These are phyloP conservation scores for Staurois parvus DNA, from an alignment of 2,797 vertebrate genomes.

Conservation along the genomic window DNA sequence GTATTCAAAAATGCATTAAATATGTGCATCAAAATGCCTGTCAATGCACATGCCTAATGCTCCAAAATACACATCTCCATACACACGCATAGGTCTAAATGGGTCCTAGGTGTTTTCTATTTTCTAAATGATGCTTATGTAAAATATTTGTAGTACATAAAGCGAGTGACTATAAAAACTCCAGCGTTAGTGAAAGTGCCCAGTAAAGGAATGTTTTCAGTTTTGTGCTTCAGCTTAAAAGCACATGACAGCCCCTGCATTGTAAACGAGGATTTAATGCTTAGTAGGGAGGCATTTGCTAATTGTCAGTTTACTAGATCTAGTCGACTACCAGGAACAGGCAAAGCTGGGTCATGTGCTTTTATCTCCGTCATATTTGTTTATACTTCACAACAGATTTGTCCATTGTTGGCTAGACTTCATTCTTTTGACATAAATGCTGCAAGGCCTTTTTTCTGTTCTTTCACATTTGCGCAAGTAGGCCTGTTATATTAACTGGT, in stretches of 20 bases:
- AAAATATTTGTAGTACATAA: constrained; percentile 4
- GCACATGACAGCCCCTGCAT: constrained; percentile 5
- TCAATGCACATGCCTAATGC: too few species aligned
- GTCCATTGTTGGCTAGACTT: constrained; percentile 20
- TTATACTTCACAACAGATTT: constrained; percentile 29
- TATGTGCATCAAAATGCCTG: too few species aligned
- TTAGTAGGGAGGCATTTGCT: constrained; percentile 15
- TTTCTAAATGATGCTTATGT: not conserved
- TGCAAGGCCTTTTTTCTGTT: constrained; percentile 12
- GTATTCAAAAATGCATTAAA: too few species aligned
- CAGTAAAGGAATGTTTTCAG: constrained; percentile 1
- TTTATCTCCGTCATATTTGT: constrained; percentile 16
- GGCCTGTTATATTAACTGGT: not conserved
- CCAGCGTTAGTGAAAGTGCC: not conserved
- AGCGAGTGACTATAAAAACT: not conserved
- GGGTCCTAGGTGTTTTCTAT: constrained; percentile 11
- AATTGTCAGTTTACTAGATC: constrained; percentile 26
- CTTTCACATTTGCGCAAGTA: not conserved
- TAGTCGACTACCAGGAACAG: not conserved
- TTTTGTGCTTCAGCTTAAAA: not conserved
- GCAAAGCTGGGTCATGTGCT: not conserved
- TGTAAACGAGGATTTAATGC: constrained; percentile 21
- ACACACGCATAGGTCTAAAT: too few species aligned
- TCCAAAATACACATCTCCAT: too few species aligned
- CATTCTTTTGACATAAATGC: constrained; percentile 41